Conservation (phyloP, 2,888 invertebrate genomes). For the Carpatolechia fugitivella region DNA sequence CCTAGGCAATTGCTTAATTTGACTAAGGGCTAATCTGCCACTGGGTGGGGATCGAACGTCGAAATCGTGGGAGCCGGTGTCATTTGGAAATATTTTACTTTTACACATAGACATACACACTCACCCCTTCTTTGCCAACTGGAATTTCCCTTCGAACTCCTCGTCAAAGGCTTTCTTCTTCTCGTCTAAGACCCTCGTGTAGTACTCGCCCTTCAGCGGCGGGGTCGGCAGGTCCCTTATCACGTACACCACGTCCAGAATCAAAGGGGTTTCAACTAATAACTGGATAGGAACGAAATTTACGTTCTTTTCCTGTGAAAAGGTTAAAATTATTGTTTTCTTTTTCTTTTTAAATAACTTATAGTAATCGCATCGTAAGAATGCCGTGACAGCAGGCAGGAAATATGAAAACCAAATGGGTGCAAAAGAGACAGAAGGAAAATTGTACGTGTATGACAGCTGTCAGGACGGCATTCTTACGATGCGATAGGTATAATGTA, state of each 20-base stretch:
- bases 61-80: too few species aligned
- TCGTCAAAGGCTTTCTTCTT: conserved; percentile 83
- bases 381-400: too few species aligned
- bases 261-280: conserved; percentile 87
- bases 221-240: conserved; percentile 82
- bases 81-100: background rate
- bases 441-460: too few species aligned
- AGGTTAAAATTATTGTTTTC: background rate
- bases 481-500: too few species aligned
- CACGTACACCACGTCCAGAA: conserved; percentile 90
- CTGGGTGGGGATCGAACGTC: too few species aligned
- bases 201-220: conserved; percentile 80
- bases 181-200: conserved; percentile 81
- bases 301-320: conserved; percentile 63
- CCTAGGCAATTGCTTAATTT: too few species aligned
- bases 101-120: background rate
- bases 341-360: too few species aligned
- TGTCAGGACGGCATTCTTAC: too few species aligned
- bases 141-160: conserved; percentile 90
- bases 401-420: too few species aligned
- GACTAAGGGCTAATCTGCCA: too few species aligned
- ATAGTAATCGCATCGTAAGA: too few species aligned
- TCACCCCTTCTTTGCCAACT: conserved; percentile 85
- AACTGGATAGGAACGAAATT: conserved; percentile 90
- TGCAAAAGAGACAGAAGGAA: too few species aligned